Base-by-base conservation (phyloP, 2,888 invertebrate genomes). In the Gastracanthus pulcherrimus region DNA sequence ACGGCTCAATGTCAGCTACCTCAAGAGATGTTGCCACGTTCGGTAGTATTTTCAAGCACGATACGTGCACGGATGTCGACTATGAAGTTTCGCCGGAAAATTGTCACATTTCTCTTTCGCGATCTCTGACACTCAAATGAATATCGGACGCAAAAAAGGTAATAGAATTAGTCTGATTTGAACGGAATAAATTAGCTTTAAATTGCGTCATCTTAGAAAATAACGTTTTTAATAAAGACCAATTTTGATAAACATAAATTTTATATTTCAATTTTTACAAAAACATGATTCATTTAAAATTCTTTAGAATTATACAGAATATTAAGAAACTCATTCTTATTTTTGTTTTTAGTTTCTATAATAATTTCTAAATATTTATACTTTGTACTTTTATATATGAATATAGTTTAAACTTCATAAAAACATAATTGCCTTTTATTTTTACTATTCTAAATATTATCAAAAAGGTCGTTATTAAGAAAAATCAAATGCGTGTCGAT, bases 1-100 rank as follows among this genome's bases (percentile, higher is more conserved):
- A 90, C 89, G 88, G 89, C 89, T 90, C 90, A 90, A 90, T 89
- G 87, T 86, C 89, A 90, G 89, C 89, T 90, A 90, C 89, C 91
- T 90, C 90, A 89, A 86, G 88, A 88, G 86, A 64, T 86, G 88
- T 88, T 86, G 87, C 88, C 88, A 86, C 84, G 85, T 87, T 87
- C 87, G 86, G 86, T 86, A 87, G 84, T 34, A 51, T 64, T 64
- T 88, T 85, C 83, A 84, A 84, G 84, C 83, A 81, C 80, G 83
- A 85, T 64, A 36, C 38, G 38, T 71, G 84, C 84, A 81, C 84
- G 84, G 82, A 83, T 83, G 84, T 83, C 83, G 62, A 79, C 72
- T 78, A 26, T 23, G 26, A 71, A 71, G 26, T 16, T 58, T 26
- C 58, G 23, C 34, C 51, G n/a, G 4, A 16, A 62, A 29, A 62